Evolutionary conservation across 2,888 invertebrate species (phyloP), one percentile per base, ranked within the genome.

Genomic region (Troides aeacus): DNA sequence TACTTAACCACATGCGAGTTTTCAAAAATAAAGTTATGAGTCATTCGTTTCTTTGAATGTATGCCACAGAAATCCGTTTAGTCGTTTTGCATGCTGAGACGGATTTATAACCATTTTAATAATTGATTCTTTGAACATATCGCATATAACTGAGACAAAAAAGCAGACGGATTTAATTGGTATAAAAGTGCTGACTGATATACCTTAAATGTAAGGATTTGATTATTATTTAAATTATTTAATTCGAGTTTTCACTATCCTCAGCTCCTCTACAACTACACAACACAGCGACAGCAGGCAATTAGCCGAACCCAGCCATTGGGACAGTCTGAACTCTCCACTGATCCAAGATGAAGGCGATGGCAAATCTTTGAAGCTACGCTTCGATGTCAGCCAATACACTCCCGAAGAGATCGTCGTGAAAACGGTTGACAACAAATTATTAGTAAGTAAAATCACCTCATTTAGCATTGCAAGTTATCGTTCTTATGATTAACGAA

Each of bases 321-420:
- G 96, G 97, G 97, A 97, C 83, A 97, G 97, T 75, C 94, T 98
- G 74, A 97, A 97, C 93, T 98, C 98, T 65, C 98, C 99, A 21
- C 94, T 99, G 78, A 98, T 97, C 87, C 97, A 98, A 90, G 97
- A 98, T 80, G 97, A 98, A 82, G 98, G 97, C 68, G 97, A 98
- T 86, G 98, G 96, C 92, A 98, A 98, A 92, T 96, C 97, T 85
- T 94, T 99, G 78, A 98, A 99, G 86, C 94, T 99, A 75, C 95
- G 99, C 84, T 99, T 99, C 92, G 99, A 99, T 88, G 98, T 99
- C 78, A 97, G 98, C 84, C 98, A 99, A 91, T 99, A 99, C 93
- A 96, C 97, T 69, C 97, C 97, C 64, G 99, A 99, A 90, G 99
- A 99, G 94, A 98, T 99, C 85, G 97, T 98, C 84, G 99, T 99